A percentile compares a stretch with the other conserved stretches of the same genome.
These are phyloP conservation scores for Spermophilus dauricus DNA, from an alignment of 2,113 vertebrate species.

Conservation along the genomic window DNA sequence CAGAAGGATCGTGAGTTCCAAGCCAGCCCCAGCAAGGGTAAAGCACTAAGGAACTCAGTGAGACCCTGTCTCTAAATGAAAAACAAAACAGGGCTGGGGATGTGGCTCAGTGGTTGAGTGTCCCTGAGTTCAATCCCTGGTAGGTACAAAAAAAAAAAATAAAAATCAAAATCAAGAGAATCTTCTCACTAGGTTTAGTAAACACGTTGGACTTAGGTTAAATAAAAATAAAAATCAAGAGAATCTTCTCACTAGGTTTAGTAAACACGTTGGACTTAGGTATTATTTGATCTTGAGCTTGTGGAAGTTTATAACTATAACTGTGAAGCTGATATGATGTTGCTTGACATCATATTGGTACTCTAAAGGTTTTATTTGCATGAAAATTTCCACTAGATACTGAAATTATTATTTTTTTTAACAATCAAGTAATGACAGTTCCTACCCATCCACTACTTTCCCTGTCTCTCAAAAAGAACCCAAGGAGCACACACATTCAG, in stretches of 20 bases:
- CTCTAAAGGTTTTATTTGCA: background rate
- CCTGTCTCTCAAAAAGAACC: slow-evolving; percentile 21
- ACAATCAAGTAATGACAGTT: background rate
- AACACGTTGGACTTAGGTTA: background rate
- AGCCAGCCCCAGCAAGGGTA: too few relatives aligned
- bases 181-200: background rate
- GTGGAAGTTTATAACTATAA: background rate
- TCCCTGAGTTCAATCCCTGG: too few relatives aligned
- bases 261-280: background rate
- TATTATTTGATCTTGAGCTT: background rate
- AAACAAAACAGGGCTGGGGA: too few relatives aligned
- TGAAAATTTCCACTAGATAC: background rate
- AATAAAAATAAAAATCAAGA: too few relatives aligned
- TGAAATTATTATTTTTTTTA: background rate
- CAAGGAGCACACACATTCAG: background rate
- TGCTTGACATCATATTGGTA: background rate
- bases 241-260: background rate
- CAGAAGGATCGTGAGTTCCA: too few relatives aligned
- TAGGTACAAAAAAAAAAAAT: too few relatives aligned
- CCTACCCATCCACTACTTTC: background rate
- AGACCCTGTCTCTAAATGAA: too few relatives aligned
- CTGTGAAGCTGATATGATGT: background rate
- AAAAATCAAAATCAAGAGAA: background rate
- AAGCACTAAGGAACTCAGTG: too few relatives aligned
- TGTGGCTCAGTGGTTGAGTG: too few relatives aligned